phyloP scores from a whole-genome alignment of 2,113 vertebrate species.

The Colinus virginianus region DNA sequence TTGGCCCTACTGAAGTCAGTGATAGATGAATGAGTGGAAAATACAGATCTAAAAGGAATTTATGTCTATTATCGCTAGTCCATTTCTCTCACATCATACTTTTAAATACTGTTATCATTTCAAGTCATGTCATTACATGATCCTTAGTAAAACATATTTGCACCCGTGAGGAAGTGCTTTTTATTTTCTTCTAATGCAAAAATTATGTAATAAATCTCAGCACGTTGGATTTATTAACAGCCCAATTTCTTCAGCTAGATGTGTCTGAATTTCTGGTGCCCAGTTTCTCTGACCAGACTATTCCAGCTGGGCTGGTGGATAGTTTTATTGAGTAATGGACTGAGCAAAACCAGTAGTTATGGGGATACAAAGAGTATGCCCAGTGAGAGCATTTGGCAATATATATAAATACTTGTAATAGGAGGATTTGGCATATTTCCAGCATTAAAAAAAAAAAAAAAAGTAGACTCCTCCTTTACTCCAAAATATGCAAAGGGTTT shows the following conservation, averaged over 20 bases:
- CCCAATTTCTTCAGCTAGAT: constrained; percentile 8
- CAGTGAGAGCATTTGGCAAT: constrained; percentile 43
- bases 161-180: constrained; percentile 27
- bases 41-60: constrained; percentile 10
- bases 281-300: constrained; percentile 19
- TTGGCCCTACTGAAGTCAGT: background rate
- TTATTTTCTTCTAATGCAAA: constrained; percentile 18
- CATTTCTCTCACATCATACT: constrained; percentile 40
- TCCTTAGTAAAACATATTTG: constrained; percentile 32
- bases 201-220: constrained; percentile 13
- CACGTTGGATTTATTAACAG: background rate
- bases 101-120: constrained; percentile 57
- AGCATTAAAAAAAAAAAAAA: constrained; percentile 59
- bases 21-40: background rate
- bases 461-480: constrained; percentile 58
- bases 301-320: constrained; percentile 39
- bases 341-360: constrained; percentile 66
- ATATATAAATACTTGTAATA: constrained; percentile 57
- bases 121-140: background rate
- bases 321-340: constrained; percentile 50
- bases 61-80: constrained; percentile 1
- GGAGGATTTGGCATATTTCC: constrained; percentile 30
- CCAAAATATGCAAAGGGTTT: constrained; percentile 63
- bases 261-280: constrained; percentile 16
- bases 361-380: constrained; percentile 28